These are phyloP conservation scores for Pimpla rufipes DNA, from an alignment of 2,888 invertebrate species.

Conservation along the genomic window DNA sequence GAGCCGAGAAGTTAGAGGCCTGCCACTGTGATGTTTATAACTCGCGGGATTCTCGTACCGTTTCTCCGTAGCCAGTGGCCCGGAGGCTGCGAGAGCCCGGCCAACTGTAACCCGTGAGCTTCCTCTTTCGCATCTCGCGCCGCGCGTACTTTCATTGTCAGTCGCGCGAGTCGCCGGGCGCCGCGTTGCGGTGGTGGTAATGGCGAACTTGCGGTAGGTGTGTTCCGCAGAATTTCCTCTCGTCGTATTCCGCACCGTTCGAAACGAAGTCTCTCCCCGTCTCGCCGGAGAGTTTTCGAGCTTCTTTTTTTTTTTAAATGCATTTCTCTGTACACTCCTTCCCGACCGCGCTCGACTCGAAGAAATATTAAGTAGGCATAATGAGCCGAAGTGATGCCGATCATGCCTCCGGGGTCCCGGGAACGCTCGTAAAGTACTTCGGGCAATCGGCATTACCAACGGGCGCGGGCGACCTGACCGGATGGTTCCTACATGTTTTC, in stretches of 20 bases:
- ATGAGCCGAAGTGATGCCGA: constrained; percentile 41
- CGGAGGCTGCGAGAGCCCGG: constrained; percentile 29
- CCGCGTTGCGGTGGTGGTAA: constrained; percentile 20
- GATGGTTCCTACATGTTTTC: neutral
- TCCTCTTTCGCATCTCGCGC: constrained; percentile 47
- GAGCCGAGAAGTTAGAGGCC: constrained; percentile 39
- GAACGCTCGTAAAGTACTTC: constrained; percentile 45
- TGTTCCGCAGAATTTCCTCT: constrained; percentile 23
- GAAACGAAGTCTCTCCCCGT: constrained; percentile 1
- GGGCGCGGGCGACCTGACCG: neutral
- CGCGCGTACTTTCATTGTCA: constrained; percentile 44
- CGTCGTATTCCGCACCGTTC: neutral
- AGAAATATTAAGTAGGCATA: constrained; percentile 55
- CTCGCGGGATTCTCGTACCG: constrained; percentile 27
- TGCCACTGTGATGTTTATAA: constrained; percentile 36
- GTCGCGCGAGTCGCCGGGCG: constrained; percentile 37
- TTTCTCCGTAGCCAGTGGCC: neutral
- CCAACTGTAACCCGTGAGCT: constrained; percentile 21
- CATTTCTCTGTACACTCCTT: constrained; percentile 1
- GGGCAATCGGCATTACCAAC: constrained; percentile 36
- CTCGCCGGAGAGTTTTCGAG: constrained; percentile 18
- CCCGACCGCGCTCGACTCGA: neutral
- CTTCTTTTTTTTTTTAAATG: constrained; percentile 3
- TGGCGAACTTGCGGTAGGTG: constrained; percentile 21
- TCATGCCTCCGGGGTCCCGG: constrained; percentile 22